Base-by-base conservation (phyloP, 1,140 invertebrate species). In the Drosophila watanabei region DNA sequence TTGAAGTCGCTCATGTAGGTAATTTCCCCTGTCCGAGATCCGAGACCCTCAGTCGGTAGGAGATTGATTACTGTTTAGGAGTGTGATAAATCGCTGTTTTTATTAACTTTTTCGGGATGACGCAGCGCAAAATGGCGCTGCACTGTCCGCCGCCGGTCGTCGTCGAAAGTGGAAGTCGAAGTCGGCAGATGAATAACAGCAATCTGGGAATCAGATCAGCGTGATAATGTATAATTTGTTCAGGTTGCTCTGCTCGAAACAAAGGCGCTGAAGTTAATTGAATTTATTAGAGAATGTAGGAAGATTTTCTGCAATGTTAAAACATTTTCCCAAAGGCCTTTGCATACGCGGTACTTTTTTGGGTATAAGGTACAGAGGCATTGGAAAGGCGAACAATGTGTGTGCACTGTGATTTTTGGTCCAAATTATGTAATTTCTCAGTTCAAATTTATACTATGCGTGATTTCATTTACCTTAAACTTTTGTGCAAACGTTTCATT, bases 51-150 rank as follows among this genome's bases (percentile, higher is more conserved):
- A 57, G 49, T 35, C 43, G 80, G 75, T 78, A 70, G 75, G 75
- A 78, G 69, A 90, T 90, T 82, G 84, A 84, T 87, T 85, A 92
- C 68, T 88, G 80, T 92, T 79, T 79, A 83, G 64, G 89, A 92
- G 89, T 92, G 89, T 92, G 89, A 92, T 92, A 92, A 92, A 92
- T 92, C 90, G 83, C 84, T 92, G 89, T 89, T 86, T 92, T 92
- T 80, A 91, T 91, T 92, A 92, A 92, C 84, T 92, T 92, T 91
- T 87, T 92, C 70, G 80, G 69, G 76, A 92, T 92, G 89, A 92
- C 79, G 59, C 52, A 39, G 82, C 89, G 49, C 33, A 49, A 82
- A 78, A 56, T 52, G 41, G 43, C n/a, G 43, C n/a, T 52, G 62
- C 48, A 41, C 41, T 32, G 49, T 28, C 28, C 37, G 32, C 28